Evolutionary conservation across 2,113 vertebrate species (phyloP), one percentile per base, ranked within the genome.

Genomic region (Brachyhypopomus occidentalis): DNA sequence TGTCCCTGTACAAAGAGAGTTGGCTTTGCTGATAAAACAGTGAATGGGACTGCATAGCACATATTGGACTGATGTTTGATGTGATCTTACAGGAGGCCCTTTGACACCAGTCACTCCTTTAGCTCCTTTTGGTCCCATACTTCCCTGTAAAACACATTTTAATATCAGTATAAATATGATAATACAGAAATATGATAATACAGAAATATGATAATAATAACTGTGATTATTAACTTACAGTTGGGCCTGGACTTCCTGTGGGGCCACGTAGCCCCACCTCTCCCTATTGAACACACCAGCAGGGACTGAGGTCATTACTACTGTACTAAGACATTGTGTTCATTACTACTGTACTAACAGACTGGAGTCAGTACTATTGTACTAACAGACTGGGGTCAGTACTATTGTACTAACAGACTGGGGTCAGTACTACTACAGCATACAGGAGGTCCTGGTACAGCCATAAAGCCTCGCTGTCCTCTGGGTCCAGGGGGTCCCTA

Each of bases 51-150:
- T 2, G 14, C 20, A 27, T 14, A 30, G 0, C 56, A 55, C 34
- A 5, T 2, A 25, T 56, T 34, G 1, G 5, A 25, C 25, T 2
- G 78, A 70, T 77, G 5, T 78, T 63, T 0, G 1, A 19, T 11
- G 16, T 58, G 2, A 84, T 77, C 92, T 92, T 88, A 94, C 94
- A 25, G 92, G 89, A 27, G 92, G 88, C 48, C 94, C 93, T 22
- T 88, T 92, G 76, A 93, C 88, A 45, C 94, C 94, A 5, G 74
- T 22, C 19, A 91, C 66, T 64, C 94, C 94, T 75, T 90, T 90
- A 2, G 76, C 1, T 69, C 93, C 94, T 78, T 45, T 80, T 9
- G 87, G 88, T 0, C 93, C 91, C n/a, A 83, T 80, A 81, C 75
- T 84, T 1, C 94, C 91, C 94, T 94, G 63, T 82, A 71, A 2